Base-by-base conservation (phyloP, 2,797 vertebrate genomes). In the Sebastes taczanowskii region DNA sequence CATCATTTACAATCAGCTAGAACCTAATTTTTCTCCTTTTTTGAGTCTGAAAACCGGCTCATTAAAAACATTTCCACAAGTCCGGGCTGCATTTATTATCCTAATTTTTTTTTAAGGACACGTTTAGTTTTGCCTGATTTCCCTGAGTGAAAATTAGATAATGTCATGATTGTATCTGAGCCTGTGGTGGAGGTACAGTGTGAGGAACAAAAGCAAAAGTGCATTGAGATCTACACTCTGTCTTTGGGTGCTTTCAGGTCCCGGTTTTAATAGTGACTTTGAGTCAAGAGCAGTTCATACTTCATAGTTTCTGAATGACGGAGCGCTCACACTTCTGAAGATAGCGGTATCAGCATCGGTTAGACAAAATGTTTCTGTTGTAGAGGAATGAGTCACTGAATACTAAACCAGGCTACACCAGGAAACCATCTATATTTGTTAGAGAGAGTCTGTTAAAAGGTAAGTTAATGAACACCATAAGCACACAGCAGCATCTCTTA, bases 371-470 rank as follows among this genome's bases (percentile, higher is more conserved):
- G 62, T 75, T 80, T 82, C 60, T 7, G 55, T 11, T 75, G 67
- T 42, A 20, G 23, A 25, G n/a, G 22, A 64, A 86, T 90, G 85
- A 90, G 49, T 90, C 87, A 89, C 13, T 3, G 0, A 8, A 29
- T 56, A n/a, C 27, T 73, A 56, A 80, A 60, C 32, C 18, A 20
- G 56, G n/a, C 52, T 4, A 2, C 27, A 14, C 13, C 74, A 71
- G 55, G 34, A 71, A 78, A 38, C 1, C 1, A 7, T 66, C 23
- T 25, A 5, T 14, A 42, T 78, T 84, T 80, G 42, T 56, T 81
- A 32, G 53, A 66, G 34, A 68, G 52, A 69, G 35, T 35, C 55
- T 20, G 27, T 32, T 69, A 35, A 52, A 59, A 67, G 61, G 11
- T 56, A 4, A 32, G 5, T 4, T 14, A 7, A 81, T 0, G 2